Evolutionary conservation across 2,113 vertebrate genomes (phyloP).

Genomic region (Nothobranchius furzeri): DNA sequence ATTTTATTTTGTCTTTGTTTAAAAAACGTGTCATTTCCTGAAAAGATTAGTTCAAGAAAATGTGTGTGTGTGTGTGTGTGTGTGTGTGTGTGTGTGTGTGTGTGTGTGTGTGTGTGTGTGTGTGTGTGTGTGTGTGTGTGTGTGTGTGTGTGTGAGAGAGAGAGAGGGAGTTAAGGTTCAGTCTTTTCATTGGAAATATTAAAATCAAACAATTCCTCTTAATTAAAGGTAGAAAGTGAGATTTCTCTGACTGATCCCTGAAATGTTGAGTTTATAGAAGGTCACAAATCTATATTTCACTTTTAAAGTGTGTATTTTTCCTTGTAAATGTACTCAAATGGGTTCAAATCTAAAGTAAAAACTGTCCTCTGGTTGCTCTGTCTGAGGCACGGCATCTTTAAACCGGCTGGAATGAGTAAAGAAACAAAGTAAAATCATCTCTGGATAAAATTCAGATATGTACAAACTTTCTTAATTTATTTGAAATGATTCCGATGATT

Average conservation of each 20-base stretch:
- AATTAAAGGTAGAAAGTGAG: not conserved
- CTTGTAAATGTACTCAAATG: too few relatives aligned
- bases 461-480: not conserved
- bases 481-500: not conserved
- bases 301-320: too few relatives aligned
- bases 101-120: not conserved
- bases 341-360: too few relatives aligned
- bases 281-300: too few relatives aligned
- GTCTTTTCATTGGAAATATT: not conserved
- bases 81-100: constrained; percentile 8
- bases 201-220: not conserved
- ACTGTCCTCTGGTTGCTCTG: too few relatives aligned
- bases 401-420: too few relatives aligned
- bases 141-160: not conserved
- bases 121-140: constrained; percentile 10
- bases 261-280: not conserved
- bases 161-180: not conserved
- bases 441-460: too few relatives aligned
- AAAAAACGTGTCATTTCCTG: not conserved
- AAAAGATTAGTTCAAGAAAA: not conserved
- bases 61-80: constrained; percentile 8
- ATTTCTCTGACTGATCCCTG: not conserved
- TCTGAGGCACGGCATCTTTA: too few relatives aligned
- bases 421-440: too few relatives aligned
- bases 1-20: too few relatives aligned